Percentiles rank a stretch among this genome's conserved stretches.
Evolutionary conservation across 2,888 invertebrate genomes (phyloP).

Genomic region (Tupiocoris notatus): DNA sequence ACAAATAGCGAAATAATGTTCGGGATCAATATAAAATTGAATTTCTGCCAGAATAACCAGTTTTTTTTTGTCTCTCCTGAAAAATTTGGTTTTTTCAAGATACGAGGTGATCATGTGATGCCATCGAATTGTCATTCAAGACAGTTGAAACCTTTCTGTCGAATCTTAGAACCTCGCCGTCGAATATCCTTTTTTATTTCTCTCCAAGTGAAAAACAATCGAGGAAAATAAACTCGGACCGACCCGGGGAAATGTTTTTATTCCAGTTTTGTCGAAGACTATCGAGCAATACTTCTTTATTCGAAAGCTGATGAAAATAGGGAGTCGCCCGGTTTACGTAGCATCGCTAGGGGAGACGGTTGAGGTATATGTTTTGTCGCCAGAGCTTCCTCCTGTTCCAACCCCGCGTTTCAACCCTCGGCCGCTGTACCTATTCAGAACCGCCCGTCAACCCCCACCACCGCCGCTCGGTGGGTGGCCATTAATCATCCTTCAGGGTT

Average conservation of each 20-base stretch:
- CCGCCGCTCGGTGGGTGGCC: slow-evolving; percentile 31
- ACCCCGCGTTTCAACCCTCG: background rate
- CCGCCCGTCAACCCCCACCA: slow-evolving; percentile 19
- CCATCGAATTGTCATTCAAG: too few relatives aligned
- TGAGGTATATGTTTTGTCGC: slow-evolving; percentile 43
- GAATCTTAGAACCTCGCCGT: too few relatives aligned
- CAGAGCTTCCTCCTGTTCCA: slow-evolving; percentile 23
- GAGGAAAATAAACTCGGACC: background rate
- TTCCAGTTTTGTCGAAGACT: slow-evolving; percentile 12
- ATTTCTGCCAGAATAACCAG: too few relatives aligned
- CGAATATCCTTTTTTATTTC: too few relatives aligned
- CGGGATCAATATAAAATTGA: too few relatives aligned
- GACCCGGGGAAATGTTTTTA: background rate
- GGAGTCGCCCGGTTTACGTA: background rate
- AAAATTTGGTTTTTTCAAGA: too few relatives aligned
- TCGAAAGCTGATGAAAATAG: slow-evolving; percentile 32
- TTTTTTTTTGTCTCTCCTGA: too few relatives aligned
- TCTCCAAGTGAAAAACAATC: too few relatives aligned
- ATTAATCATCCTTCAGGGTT: slow-evolving; percentile 46
- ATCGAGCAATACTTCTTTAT: slow-evolving; percentile 13
- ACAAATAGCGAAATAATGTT: too few relatives aligned
- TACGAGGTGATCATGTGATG: too few relatives aligned
- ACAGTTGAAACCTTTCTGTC: too few relatives aligned
- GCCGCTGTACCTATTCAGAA: background rate
- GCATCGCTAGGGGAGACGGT: slow-evolving; percentile 14